Conservation (phyloP, 2,888 invertebrate species). For the Apocheima hispidaria region DNA sequence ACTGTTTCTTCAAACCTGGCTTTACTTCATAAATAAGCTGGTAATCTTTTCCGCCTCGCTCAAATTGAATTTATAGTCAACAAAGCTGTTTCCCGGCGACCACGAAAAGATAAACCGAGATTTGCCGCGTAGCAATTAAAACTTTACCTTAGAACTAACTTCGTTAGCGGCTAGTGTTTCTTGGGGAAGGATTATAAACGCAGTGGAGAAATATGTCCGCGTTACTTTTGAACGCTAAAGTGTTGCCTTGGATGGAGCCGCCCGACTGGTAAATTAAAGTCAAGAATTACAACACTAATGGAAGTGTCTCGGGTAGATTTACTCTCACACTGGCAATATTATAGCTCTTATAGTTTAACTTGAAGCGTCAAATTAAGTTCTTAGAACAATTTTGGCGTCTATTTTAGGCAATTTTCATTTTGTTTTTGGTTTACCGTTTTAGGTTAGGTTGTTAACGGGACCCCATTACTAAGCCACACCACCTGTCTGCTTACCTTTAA, state of each 20-base stretch:
- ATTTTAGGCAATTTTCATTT: slow-evolving; percentile 11
- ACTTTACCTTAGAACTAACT: slow-evolving; percentile 83
- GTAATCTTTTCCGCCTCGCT: slow-evolving; percentile 70
- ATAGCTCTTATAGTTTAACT: slow-evolving; percentile 33
- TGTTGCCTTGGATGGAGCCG: slow-evolving; percentile 60
- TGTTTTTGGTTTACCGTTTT: no score
- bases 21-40: slow-evolving; percentile 57
- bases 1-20: slow-evolving; percentile 46
- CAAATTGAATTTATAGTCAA: slow-evolving; percentile 83
- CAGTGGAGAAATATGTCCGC: slow-evolving; percentile 72
- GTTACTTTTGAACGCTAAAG: slow-evolving; percentile 64
- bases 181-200: slow-evolving; percentile 69
- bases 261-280: slow-evolving; percentile 72
- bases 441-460: no score
- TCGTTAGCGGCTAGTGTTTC: slow-evolving; percentile 79
- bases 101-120: slow-evolving; percentile 83
- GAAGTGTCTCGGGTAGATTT: slow-evolving; percentile 65
- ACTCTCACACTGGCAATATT: slow-evolving; percentile 49
- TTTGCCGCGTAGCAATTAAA: slow-evolving; percentile 84
- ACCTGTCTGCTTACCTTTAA: no score
- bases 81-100: slow-evolving; percentile 76
- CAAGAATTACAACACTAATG: slow-evolving; percentile 62
- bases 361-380: slow-evolving; percentile 45
- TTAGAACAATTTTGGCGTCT: slow-evolving; percentile 35
- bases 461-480: no score